These are phyloP conservation scores for Cydia fagiglandana DNA, from an alignment of 1,140 invertebrate species.

Conservation along the genomic window DNA sequence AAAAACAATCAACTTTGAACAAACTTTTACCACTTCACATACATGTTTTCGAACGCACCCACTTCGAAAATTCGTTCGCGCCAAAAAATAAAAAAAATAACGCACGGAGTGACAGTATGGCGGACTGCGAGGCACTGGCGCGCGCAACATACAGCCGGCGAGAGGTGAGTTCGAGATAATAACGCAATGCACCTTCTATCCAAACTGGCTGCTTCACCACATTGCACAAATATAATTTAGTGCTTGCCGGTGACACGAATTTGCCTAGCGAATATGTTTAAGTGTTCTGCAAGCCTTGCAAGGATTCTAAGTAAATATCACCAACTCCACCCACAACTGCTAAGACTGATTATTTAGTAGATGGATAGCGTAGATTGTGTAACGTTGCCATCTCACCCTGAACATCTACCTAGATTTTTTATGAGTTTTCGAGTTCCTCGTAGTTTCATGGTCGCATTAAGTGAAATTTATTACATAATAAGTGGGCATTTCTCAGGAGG, in stretches of 20 bases:
- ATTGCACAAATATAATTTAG: background rate
- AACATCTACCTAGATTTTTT: too few relatives aligned
- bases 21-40: conserved; percentile 10
- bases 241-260: background rate
- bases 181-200: conserved; percentile 23
- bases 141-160: background rate
- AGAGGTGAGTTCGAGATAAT: conserved; percentile 20
- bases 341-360: too few relatives aligned
- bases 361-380: background rate
- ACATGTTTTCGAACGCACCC: conserved; percentile 1
- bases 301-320: too few relatives aligned
- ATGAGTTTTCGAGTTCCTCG: too few relatives aligned
- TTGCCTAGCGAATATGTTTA: too few relatives aligned
- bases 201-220: background rate
- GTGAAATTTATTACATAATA: too few relatives aligned
- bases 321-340: too few relatives aligned
- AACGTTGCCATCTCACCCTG: background rate
- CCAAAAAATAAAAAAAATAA: conserved; percentile 19
- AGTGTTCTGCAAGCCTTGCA: too few relatives aligned
- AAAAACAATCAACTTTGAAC: background rate
- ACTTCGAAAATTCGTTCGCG: background rate
- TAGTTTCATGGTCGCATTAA: too few relatives aligned
- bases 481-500: too few relatives aligned
- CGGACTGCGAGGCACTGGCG: conserved; percentile 29
- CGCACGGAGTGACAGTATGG: conserved; percentile 17